Evolutionary conservation across 1,140 invertebrate species (phyloP).

Genomic region (Drosophila athabasca): DNA sequence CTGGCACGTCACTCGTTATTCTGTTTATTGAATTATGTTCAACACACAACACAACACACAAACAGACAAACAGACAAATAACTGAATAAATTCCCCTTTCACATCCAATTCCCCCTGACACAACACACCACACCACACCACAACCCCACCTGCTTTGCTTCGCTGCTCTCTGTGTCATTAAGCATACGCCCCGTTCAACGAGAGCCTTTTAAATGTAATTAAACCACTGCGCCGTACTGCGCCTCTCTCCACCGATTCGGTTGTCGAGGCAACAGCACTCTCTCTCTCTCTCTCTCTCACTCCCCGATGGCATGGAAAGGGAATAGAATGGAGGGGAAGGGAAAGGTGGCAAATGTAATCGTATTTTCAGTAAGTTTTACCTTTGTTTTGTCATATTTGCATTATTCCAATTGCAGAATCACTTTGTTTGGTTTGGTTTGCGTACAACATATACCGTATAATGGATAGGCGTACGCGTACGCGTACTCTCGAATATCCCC

Average conservation of each 20-base stretch:
- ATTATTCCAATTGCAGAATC: conserved; percentile 63
- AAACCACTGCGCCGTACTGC: conserved; percentile 34
- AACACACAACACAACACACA: conserved; percentile 52
- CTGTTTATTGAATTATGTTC: conserved; percentile 70
- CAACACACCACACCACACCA: not conserved
- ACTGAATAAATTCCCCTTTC: conserved; percentile 21
- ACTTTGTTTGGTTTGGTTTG: conserved; percentile 53
- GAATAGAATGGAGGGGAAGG: too few relatives aligned
- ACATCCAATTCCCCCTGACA: conserved; percentile 1
- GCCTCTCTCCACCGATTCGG: not conserved
- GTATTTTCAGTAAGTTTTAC: conserved; percentile 43
- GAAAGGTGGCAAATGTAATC: not conserved
- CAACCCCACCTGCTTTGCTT: not conserved
- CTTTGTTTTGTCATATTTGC: conserved; percentile 69
- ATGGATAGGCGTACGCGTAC: conserved; percentile 17
- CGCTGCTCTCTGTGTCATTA: conserved; percentile 38
- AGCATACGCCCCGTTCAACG: conserved; percentile 56
- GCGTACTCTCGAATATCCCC: conserved; percentile 12
- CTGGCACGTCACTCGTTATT: conserved; percentile 64
- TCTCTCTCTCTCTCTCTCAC: too few relatives aligned
- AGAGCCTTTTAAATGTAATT: conserved; percentile 68
- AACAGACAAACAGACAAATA: conserved; percentile 29
- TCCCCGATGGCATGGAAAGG: too few relatives aligned
- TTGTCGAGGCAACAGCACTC: not conserved
- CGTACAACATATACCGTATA: conserved; percentile 26